Evolutionary conservation across 2,888 invertebrate genomes (phyloP).

Genomic region (Trilocha varians): DNA sequence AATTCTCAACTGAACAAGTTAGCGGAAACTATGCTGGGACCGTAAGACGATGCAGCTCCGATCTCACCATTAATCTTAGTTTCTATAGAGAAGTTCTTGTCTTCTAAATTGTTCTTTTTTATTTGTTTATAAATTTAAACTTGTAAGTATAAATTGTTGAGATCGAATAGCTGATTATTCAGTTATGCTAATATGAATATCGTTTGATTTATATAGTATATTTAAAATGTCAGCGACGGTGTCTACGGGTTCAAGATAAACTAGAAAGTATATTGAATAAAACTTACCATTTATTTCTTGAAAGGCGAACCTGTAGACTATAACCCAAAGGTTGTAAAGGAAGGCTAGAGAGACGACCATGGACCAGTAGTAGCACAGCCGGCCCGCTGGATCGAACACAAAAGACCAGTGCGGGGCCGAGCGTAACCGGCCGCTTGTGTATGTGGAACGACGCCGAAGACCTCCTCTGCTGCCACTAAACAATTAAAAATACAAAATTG

Average conservation of each 20-base stretch:
- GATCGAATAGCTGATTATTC: too few relatives aligned
- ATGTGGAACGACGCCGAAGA: conserved; percentile 74
- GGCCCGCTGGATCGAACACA: conserved; percentile 98
- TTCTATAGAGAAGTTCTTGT: conserved; percentile 35
- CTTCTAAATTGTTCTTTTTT: too few relatives aligned
- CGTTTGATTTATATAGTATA: too few relatives aligned
- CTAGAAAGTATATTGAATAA: background rate
- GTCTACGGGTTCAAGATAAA: too few relatives aligned
- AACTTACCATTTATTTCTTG: conserved; percentile 92
- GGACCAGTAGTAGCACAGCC: conserved; percentile 97
- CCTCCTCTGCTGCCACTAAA: conserved; percentile 57
- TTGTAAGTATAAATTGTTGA: too few relatives aligned
- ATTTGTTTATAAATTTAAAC: too few relatives aligned
- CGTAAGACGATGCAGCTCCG: conserved; percentile 38
- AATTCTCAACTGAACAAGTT: conserved; percentile 44
- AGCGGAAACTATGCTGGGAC: conserved; percentile 40
- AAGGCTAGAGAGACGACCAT: conserved; percentile 97
- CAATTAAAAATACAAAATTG: conserved; percentile 7
- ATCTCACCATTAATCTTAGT: conserved; percentile 40
- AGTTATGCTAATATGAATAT: too few relatives aligned
- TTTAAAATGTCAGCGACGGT: too few relatives aligned
- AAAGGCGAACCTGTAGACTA: conserved; percentile 99
- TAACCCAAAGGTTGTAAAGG: conserved; percentile 98
- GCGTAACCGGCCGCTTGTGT: conserved; percentile 75
- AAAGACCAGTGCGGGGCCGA: conserved; percentile 90